phyloP scores from a whole-genome alignment of 2,888 invertebrate species.

The Apotomis capreana region DNA sequence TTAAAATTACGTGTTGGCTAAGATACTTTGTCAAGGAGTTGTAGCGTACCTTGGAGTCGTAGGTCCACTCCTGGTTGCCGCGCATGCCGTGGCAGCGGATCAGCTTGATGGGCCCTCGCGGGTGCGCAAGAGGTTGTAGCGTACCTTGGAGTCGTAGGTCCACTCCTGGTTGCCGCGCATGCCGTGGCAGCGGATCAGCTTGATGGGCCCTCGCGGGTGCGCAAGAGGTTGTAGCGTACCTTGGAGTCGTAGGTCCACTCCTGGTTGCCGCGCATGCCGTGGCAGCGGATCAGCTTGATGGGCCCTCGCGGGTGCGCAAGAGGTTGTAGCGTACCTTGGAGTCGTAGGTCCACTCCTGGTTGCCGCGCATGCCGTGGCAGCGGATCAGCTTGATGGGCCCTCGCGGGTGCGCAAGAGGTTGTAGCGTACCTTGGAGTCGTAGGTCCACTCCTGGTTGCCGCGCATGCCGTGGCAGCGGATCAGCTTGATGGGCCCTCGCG shows the following conservation, averaged over 20 bases:
- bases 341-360: constrained; percentile 98
- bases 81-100: constrained; percentile 98
- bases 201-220: constrained; percentile 93
- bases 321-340: too few species aligned
- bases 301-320: constrained; percentile 92
- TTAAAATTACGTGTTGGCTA: too few species aligned
- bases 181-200: constrained; percentile 97
- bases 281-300: constrained; percentile 97
- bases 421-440: constrained; percentile 93
- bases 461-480: constrained; percentile 98
- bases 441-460: constrained; percentile 98
- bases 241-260: constrained; percentile 95
- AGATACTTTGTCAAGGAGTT: too few species aligned
- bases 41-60: constrained; percentile 87
- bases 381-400: constrained; percentile 97
- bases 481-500: constrained; percentile 95
- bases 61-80: constrained; percentile 98
- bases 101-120: constrained; percentile 95
- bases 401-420: constrained; percentile 89
- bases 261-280: constrained; percentile 98
- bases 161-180: constrained; percentile 99
- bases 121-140: too few species aligned
- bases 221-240: too few species aligned
- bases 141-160: constrained; percentile 94
- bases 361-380: constrained; percentile 98